Base-by-base conservation (phyloP, 2,113 vertebrate genomes). In the Stigmatopora nigra region DNA sequence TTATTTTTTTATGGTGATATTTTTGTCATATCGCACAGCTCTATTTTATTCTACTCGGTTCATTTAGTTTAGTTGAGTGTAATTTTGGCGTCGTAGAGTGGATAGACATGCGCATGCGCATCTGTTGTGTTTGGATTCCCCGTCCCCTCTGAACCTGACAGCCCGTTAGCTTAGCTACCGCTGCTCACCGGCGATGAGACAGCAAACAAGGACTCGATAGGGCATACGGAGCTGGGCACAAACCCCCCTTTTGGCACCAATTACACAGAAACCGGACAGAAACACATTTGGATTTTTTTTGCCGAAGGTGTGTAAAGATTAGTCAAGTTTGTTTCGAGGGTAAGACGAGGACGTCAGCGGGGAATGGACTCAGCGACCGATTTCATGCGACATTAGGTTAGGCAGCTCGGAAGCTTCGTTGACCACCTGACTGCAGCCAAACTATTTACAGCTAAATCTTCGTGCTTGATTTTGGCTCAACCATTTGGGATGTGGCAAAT, bases 101-200 rank as follows among this genome's bases (percentile, higher is more conserved):
- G 56, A 15, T 6, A 56, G 16, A 22, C 72, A 4, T 2, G 61
- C 75, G 82, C 86, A 82, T 78, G 86, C 84, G 84, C 74, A 55
- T 4, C 13, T 0, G 0, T 2, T 22, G 57, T 85, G 81, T 86
- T 84, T 79, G 82, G 77, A 10, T 78, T 71, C 75, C 75, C 61
- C 73, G 76, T 71, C 71, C 80, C 72, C 56, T 10, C 48, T 8
- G 69, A 68, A 70, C 74, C 75, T 85, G 80, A 79, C 80, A 83
- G 70, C 64, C 70, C 70, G 80, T 72, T 82, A 72, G 82, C 81
- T 56, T 56, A 76, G 82, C 81, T 67, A 67, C 73, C 65, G 70
- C 74, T 75, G 63, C 36, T 82, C 74, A 59, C 84, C 80, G 88
- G 87, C 85, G 79, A 86, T 90, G 89, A 91, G 62, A 90, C 89